phyloP scores from a whole-genome alignment of 2,888 invertebrate genomes.

The Campoplex nolae region DNA sequence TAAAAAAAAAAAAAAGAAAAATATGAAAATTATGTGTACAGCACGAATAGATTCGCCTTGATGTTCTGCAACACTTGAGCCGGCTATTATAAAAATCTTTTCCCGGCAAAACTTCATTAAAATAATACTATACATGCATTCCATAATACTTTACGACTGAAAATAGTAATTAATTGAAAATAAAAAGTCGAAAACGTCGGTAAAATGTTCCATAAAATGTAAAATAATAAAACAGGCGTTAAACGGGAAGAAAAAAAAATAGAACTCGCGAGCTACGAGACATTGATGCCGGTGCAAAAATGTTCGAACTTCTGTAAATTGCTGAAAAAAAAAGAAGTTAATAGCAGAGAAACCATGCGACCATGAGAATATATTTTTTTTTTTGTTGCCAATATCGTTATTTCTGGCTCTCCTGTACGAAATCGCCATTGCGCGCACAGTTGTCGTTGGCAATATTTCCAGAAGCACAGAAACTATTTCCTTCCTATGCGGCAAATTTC shows the following conservation, averaged over 20 bases:
- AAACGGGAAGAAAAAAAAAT: not conserved
- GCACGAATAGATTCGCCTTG: slow-evolving; percentile 15
- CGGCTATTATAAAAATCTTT: not conserved
- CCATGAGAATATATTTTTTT: too few relatives aligned
- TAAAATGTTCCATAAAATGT: not conserved
- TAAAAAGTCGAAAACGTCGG: not conserved
- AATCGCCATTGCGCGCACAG: slow-evolving; percentile 44
- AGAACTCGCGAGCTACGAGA: not conserved
- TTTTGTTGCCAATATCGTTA: not conserved
- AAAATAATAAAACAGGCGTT: not conserved
- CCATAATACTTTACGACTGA: not conserved
- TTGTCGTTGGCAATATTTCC: slow-evolving; percentile 26
- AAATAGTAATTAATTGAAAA: slow-evolving; percentile 5
- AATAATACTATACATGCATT: slow-evolving; percentile 2
- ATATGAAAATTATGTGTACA: slow-evolving; percentile 19
- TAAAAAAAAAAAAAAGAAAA: not conserved
- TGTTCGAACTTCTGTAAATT: not conserved
- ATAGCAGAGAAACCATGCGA: not conserved
- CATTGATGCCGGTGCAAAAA: not conserved
- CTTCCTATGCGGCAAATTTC: not conserved
- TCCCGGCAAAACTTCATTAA: slow-evolving; percentile 2
- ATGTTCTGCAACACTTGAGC: slow-evolving; percentile 2
- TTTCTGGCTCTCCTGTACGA: slow-evolving; percentile 6
- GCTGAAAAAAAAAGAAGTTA: not conserved
- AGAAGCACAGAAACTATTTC: slow-evolving; percentile 19